phyloP scores from a whole-genome alignment of 2,888 invertebrate genomes.

The Chymomyza fuscimana region DNA sequence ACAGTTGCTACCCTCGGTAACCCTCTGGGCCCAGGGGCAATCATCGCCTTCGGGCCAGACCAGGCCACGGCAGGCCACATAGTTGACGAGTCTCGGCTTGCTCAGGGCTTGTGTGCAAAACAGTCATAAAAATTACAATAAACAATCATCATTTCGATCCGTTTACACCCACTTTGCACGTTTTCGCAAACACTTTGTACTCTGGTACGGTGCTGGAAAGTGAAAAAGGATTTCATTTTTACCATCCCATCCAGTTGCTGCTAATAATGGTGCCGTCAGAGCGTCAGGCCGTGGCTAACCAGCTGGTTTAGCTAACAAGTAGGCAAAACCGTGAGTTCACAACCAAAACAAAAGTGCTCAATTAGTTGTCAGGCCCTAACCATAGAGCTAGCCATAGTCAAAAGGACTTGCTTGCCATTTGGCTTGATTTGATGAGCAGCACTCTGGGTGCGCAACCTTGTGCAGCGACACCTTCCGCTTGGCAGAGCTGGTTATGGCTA shows the following conservation, averaged over 20 bases:
- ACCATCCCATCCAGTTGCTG: constrained; percentile 20
- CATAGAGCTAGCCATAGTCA: neutral
- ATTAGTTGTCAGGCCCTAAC: constrained; percentile 42
- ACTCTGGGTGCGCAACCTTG: constrained; percentile 9
- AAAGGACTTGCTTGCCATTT: constrained; percentile 48
- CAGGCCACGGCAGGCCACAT: neutral
- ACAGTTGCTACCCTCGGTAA: constrained; percentile 9
- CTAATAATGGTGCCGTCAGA: constrained; percentile 19
- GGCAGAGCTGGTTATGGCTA: neutral
- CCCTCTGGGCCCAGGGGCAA: constrained; percentile 37
- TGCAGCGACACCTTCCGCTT: constrained; percentile 5
- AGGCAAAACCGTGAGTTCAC: constrained; percentile 46
- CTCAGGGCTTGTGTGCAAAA: constrained; percentile 73
- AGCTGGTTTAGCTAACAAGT: constrained; percentile 27
- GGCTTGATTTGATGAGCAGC: constrained; percentile 34
- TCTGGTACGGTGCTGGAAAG: neutral
- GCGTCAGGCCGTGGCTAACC: constrained; percentile 30
- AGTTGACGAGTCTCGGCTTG: constrained; percentile 46
- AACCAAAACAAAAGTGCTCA: constrained; percentile 66
- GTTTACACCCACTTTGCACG: constrained; percentile 77
- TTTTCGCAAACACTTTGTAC: constrained; percentile 53
- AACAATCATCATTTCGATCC: constrained; percentile 72
- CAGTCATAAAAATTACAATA: constrained; percentile 76
- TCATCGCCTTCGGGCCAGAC: constrained; percentile 53
- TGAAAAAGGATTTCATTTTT: constrained; percentile 60